Conservation (phyloP, 2,888 invertebrate genomes). For the Formica aserva region DNA sequence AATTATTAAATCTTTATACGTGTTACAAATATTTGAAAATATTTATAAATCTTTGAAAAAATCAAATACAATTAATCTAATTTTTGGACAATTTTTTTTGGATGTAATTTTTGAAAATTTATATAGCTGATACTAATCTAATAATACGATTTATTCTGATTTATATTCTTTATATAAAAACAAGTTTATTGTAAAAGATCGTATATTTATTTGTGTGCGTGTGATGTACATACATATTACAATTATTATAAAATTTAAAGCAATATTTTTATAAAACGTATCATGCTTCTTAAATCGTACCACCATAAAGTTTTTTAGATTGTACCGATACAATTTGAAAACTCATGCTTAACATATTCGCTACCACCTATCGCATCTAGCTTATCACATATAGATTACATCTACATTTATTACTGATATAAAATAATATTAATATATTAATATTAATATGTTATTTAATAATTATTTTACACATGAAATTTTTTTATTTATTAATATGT, state of each 20-base stretch:
- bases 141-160: background rate
- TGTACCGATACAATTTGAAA: background rate
- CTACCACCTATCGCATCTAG: background rate
- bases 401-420: background rate
- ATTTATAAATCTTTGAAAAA: background rate
- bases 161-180: background rate
- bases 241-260: background rate
- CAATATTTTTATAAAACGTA: constrained; percentile 15
- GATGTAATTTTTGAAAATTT: background rate
- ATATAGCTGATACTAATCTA: background rate
- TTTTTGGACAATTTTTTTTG: background rate
- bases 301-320: background rate
- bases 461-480: background rate
- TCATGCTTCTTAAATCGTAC: background rate
- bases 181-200: background rate
- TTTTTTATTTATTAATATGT: background rate
- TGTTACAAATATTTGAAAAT: background rate
- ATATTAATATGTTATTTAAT: background rate
- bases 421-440: too few species aligned
- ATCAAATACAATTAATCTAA: background rate
- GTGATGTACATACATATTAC: background rate
- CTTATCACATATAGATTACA: background rate
- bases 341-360: background rate
- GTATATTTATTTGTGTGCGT: background rate
- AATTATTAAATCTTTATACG: background rate